A percentile compares a stretch with the other conserved stretches of the same genome.
Conservation (phyloP, 2,113 vertebrate species). For the Fregata magnificens region DNA sequence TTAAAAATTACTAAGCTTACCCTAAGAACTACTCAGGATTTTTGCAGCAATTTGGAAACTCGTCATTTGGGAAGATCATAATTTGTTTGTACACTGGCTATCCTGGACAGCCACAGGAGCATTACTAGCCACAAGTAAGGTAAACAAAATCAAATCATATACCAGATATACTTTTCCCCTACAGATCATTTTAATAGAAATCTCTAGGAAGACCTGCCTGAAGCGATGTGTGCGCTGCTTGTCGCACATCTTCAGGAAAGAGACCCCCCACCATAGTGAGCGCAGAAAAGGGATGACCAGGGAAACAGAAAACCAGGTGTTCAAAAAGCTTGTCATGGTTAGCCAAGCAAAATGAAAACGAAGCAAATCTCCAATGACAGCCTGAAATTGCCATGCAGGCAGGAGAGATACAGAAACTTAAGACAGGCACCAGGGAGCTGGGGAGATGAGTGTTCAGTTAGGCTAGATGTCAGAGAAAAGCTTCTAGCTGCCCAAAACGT, state of each 20-base stretch:
- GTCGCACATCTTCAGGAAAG: background rate
- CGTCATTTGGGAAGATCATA: background rate
- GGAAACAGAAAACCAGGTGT: background rate
- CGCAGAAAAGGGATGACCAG: background rate
- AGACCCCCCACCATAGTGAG: background rate
- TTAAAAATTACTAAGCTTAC: background rate
- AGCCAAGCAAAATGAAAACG: slow-evolving; percentile 23
- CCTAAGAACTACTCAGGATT: background rate
- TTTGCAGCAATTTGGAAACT: background rate
- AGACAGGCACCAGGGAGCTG: background rate
- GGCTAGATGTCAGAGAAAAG: background rate
- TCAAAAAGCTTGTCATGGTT: background rate
- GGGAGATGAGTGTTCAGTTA: background rate
- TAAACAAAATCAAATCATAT: background rate
- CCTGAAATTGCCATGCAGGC: slow-evolving; percentile 33
- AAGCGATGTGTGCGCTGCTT: background rate
- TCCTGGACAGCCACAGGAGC: background rate
- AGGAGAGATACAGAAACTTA: background rate
- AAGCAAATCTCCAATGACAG: background rate
- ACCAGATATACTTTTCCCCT: background rate
- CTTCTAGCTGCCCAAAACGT: background rate
- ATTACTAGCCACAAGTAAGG: background rate
- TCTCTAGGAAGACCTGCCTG: background rate
- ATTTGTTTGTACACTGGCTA: background rate
- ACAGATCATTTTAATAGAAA: background rate